Percentiles rank a stretch among this genome's conserved stretches.
phyloP scores from a whole-genome alignment of 2,888 invertebrate species.

The Drosophila suboccidentalis region DNA sequence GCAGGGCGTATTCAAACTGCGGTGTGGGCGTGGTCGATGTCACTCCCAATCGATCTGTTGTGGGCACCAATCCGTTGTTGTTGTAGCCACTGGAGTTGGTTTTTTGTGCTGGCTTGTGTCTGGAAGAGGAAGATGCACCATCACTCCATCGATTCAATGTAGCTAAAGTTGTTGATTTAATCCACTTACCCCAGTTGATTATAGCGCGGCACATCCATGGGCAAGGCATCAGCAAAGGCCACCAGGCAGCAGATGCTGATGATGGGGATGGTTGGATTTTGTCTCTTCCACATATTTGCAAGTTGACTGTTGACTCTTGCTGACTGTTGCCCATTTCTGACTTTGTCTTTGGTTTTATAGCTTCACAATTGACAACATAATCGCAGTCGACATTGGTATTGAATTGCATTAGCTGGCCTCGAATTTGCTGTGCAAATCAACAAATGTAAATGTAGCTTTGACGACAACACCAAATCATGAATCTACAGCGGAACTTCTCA shows the following conservation, averaged over 20 bases:
- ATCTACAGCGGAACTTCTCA: conserved; percentile 46
- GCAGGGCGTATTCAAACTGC: conserved; percentile 64
- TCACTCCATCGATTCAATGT: background rate
- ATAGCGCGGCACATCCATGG: conserved; percentile 50
- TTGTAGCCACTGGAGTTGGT: conserved; percentile 14
- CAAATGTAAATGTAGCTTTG: conserved; percentile 53
- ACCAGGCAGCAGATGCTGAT: conserved; percentile 26
- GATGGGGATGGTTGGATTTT: conserved; percentile 11
- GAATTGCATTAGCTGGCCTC: conserved; percentile 44
- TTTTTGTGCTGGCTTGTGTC: conserved; percentile 14
- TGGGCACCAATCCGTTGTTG: background rate
- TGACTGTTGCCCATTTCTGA: conserved; percentile 45
- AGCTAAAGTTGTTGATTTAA: background rate
- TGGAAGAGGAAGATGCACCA: background rate
- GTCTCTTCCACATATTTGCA: conserved; percentile 48
- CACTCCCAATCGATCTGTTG: conserved; percentile 20
- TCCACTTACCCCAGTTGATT: conserved; percentile 53
- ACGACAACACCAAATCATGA: conserved; percentile 25
- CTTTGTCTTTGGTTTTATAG: conserved; percentile 58
- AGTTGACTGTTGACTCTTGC: conserved; percentile 13
- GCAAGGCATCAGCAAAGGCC: conserved; percentile 32
- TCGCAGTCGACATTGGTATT: conserved; percentile 18
- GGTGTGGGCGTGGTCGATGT: conserved; percentile 9
- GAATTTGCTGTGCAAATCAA: conserved; percentile 45
- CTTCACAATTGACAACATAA: conserved; percentile 3